Evolutionary conservation across 2,113 vertebrate species (phyloP), one percentile per base, ranked within the genome.

Genomic region (Hemichromis elongatus): DNA sequence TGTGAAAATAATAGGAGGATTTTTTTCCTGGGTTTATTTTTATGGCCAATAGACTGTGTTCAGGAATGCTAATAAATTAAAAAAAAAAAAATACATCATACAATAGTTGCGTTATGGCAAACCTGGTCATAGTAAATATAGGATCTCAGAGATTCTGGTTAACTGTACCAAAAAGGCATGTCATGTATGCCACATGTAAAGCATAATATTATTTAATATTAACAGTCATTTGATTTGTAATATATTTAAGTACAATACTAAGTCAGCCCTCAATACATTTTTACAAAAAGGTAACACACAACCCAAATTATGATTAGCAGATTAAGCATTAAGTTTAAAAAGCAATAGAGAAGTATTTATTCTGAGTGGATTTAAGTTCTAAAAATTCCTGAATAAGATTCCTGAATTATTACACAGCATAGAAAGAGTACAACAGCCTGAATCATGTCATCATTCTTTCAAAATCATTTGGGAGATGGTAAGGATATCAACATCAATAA

Each of bases 401-500:
- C 9, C 3, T 28, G 40, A 73, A 73, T 73, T 30, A 47, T 73
- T 73, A 47, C 9, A 73, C 16, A 59, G 18, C 11, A 28, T 12
- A 3, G 30, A 68, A 3, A 84, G 9, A 52, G 42, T 80, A 28
- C 2, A 16, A 61, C 66, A 3, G 9, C 42, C 16, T 73, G 42
- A 47, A 47, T 47, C 42, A 73, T 28, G n/a, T 68, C 37, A 73
- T 47, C 68, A 19, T 18, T 42, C 45, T 47, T 9, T 79, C 21
- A 70, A n/a, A 66, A 35, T 75, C 7, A 55, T n/a, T 55, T 55
- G 30, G 61, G 14, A 82, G 33, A 40, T 21, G 26, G 10, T 33
- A 42, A 68, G 50, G 24, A 26, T 61, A 80, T 33, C 45, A 84
- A 28, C 77, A 79, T 83, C 21, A 63, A 50, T 79, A 56, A 86